A percentile compares a stretch with the other conserved stretches of the same genome.
phyloP scores from a whole-genome alignment of 1,140 invertebrate species.

The Lasaia peninsularis region DNA sequence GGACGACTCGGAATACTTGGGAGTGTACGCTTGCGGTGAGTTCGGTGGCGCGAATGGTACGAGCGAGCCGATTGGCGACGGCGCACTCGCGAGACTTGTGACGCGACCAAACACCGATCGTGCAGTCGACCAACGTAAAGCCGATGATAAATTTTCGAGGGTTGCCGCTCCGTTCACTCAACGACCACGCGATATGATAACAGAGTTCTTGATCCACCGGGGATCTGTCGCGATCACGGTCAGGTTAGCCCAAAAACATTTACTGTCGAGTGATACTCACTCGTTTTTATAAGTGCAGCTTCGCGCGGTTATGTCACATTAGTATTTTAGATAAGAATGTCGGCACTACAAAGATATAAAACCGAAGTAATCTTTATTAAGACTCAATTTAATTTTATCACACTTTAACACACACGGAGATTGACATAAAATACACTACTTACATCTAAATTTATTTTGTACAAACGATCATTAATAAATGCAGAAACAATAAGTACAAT shows the following conservation, averaged over 20 bases:
- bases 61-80: conserved; percentile 49
- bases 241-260: conserved; percentile 45
- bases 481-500: too few relatives aligned
- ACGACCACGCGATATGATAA: conserved; percentile 57
- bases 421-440: too few relatives aligned
- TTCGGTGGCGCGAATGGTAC: conserved; percentile 66
- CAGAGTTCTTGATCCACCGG: conserved; percentile 44
- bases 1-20: conserved; percentile 31
- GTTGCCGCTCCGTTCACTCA: conserved; percentile 57
- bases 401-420: neutral
- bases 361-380: neutral
- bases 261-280: conserved; percentile 44
- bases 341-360: neutral
- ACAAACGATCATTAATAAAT: too few relatives aligned
- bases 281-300: conserved; percentile 24
- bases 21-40: conserved; percentile 51
- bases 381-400: neutral
- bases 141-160: conserved; percentile 61
- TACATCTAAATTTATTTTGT: too few relatives aligned
- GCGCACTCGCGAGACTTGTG: conserved; percentile 57
- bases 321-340: neutral
- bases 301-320: neutral
- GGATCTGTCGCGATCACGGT: conserved; percentile 48
- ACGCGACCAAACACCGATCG: conserved; percentile 56
- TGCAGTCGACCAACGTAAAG: conserved; percentile 44